phyloP scores from a whole-genome alignment of 2,888 invertebrate genomes.

The Euclidia mi region DNA sequence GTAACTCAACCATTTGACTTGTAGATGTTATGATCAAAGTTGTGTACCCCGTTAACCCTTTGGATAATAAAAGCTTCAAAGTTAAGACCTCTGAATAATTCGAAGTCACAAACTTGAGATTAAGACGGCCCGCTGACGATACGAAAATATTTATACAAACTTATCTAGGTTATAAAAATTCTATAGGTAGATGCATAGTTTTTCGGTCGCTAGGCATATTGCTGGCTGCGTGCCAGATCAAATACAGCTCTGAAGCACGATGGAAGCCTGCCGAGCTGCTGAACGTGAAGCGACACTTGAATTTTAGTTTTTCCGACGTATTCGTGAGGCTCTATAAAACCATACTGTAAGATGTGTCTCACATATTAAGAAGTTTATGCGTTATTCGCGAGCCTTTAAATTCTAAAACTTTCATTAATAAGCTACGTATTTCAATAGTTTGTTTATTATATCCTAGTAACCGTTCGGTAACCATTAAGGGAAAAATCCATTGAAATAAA shows the following conservation, averaged over 20 bases:
- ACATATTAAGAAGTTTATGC: conserved; percentile 7
- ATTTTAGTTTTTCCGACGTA: conserved; percentile 73
- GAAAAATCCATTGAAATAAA: too few relatives aligned
- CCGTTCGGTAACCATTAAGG: too few relatives aligned
- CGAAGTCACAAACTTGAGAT: conserved; percentile 49
- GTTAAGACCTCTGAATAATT: conserved; percentile 47
- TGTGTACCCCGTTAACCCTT: conserved; percentile 41
- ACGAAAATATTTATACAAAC: conserved; percentile 39
- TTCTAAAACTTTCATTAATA: background rate
- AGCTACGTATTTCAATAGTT: too few relatives aligned
- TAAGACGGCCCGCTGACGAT: conserved; percentile 42
- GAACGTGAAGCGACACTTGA: conserved; percentile 74
- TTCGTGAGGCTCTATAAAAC: conserved; percentile 46
- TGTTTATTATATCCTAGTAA: too few relatives aligned
- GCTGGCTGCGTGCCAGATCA: conserved; percentile 81
- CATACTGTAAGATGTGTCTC: conserved; percentile 5
- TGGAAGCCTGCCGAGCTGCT: conserved; percentile 51
- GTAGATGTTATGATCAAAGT: conserved; percentile 52
- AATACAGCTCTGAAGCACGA: conserved; percentile 71
- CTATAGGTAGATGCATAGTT: conserved; percentile 74
- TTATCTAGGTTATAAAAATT: conserved; percentile 79
- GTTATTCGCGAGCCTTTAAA: background rate
- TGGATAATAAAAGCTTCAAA: conserved; percentile 47
- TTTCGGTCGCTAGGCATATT: conserved; percentile 76
- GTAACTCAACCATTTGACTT: conserved; percentile 45